phyloP scores from a whole-genome alignment of 53 echinoderm and acorn worm species.

The Hippasteria phrygiana region DNA sequence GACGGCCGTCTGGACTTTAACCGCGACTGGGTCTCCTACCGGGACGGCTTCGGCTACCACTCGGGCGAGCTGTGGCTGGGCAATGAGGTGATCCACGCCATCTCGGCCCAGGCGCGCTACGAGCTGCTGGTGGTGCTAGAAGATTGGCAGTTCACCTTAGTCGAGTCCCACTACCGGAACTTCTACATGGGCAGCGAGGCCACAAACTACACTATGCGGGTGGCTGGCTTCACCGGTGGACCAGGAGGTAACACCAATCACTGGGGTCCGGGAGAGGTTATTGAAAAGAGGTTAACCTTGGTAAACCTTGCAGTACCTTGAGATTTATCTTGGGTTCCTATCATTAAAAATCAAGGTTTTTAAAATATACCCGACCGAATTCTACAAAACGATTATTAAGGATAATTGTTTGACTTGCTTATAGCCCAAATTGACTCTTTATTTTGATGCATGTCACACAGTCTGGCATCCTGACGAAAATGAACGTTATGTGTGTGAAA shows the following conservation, averaged over 20 bases:
- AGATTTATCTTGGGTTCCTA: no score
- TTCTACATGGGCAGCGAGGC: constrained; percentile 81
- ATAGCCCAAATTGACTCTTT: no score
- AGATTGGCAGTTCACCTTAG: constrained; percentile 75
- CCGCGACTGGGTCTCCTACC: constrained; percentile 84
- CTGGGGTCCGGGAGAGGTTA: not conserved
- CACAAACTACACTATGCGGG: constrained; percentile 85
- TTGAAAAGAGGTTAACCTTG: not conserved
- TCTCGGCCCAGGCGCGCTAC: constrained; percentile 83
- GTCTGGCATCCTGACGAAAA: no score
- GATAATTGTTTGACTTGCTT: no score
- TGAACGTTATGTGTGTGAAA: no score
- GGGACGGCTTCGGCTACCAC: constrained; percentile 81
- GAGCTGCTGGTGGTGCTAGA: constrained; percentile 81
- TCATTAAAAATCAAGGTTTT: no score
- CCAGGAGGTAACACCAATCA: constrained; percentile 26
- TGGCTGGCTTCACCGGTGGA: constrained; percentile 64
- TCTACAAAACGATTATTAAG: no score
- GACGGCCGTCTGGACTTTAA: constrained; percentile 83
- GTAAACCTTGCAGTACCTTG: not conserved
- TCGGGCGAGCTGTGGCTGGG: constrained; percentile 92
- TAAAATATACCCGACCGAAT: no score
- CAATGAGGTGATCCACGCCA: constrained; percentile 80
- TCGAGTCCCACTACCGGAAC: constrained; percentile 75
- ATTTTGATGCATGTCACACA: no score